Evolutionary conservation across 2,797 vertebrate genomes (phyloP).

Genomic region (Trachops cirrhosus): DNA sequence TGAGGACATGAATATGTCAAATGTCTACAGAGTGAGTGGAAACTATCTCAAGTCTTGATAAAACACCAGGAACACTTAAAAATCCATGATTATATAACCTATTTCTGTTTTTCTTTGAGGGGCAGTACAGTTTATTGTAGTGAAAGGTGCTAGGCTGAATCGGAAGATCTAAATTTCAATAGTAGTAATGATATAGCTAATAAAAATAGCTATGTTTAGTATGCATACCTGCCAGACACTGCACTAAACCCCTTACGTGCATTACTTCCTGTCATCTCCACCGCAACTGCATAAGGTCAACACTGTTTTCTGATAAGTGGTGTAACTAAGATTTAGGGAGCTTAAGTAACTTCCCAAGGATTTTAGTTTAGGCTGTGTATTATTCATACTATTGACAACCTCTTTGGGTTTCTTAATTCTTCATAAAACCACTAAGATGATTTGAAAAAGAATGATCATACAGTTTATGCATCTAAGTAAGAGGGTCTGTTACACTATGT

Average conservation of each 20-base stretch:
- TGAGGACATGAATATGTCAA: background rate
- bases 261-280: background rate
- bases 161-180: background rate
- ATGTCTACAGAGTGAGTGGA: background rate
- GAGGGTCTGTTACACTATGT: background rate
- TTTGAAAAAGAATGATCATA: background rate
- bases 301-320: background rate
- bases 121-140: background rate
- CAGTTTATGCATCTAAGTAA: background rate
- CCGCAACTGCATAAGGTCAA: background rate
- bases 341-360: background rate
- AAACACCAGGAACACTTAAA: conserved; percentile 6
- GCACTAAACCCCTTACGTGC: background rate
- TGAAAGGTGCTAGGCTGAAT: background rate
- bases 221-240: background rate
- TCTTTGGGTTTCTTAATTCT: background rate
- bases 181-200: background rate
- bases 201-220: background rate
- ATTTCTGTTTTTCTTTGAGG: background rate
- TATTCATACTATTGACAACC: background rate
- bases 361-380: background rate
- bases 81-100: background rate
- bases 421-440: background rate
- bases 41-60: background rate
- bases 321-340: background rate